Base-by-base conservation (phyloP, 2,888 invertebrate genomes). In the Bimastos eiseni region DNA sequence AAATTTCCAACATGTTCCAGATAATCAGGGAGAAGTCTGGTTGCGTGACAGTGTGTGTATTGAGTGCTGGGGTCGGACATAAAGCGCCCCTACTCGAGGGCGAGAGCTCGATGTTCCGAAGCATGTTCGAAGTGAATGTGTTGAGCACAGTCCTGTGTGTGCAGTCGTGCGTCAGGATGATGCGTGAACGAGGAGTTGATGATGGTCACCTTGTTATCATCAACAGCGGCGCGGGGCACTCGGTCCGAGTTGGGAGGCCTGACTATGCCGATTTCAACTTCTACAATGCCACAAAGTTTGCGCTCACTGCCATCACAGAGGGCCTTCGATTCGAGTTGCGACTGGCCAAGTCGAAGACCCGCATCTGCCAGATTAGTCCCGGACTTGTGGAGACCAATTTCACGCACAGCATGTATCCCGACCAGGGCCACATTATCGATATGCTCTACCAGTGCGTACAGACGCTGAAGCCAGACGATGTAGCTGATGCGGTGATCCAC, bases 61-160 rank as follows among this genome's bases (percentile, higher is more conserved):
- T 37, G 49, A 36, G 37, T 19, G 90, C 90, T 21, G 90, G 90
- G n/a, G 55, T 90, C 21, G 49, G 55, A 33, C 90, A 90, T n/a
- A 90, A 90, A 36, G 90, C 90, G 15, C 49, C 90, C 37, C 37
- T 90, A 21, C 34, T 90, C 8, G 90, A 90, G 34, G 90, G 90
- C 70, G 34, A 90, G 83, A 41, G 44, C n/a, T 41, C 41, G 38
- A 41, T 34, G 33, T 89, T 41, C 21, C 41, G 89, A 37, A 41
- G 37, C 89, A 89, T 89, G 41, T 49, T 89, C n/a, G 89, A 89
- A 34, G 90, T 90, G 30, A 86, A 84, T n/a, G 41, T 38, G 37
- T n/a, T 41, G 36, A 37, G 86, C 21, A 86, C 86, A 1, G 86
- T 86, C 21, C 86, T 86, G 19, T 86, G 86, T 37, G 86, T 36